phyloP scores from a whole-genome alignment of 2,888 invertebrate species.

The Digitonthophagus gazella region DNA sequence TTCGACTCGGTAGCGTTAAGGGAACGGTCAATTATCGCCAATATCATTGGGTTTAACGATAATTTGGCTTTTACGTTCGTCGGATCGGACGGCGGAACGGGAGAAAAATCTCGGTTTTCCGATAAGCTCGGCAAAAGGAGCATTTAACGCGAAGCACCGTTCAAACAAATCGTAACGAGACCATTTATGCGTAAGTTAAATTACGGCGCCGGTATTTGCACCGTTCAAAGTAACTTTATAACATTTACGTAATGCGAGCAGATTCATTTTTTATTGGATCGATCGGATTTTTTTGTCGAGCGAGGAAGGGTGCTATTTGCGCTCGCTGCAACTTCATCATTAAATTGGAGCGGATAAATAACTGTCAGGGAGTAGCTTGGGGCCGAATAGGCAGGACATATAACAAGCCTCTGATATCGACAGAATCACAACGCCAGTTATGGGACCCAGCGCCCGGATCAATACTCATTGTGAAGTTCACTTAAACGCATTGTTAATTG shows the following conservation, averaged over 20 bases:
- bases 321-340: conserved; percentile 5
- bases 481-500: conserved; percentile 31
- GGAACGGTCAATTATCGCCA: background rate
- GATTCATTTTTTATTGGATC: background rate
- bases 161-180: background rate
- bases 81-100: background rate
- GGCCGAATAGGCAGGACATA: conserved; percentile 8
- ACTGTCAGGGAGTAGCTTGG: conserved; percentile 28
- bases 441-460: conserved; percentile 42
- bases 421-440: conserved; percentile 48
- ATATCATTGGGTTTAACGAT: background rate
- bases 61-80: background rate
- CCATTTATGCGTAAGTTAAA: background rate
- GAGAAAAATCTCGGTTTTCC: background rate
- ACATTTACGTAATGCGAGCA: background rate
- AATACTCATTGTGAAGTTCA: conserved; percentile 45
- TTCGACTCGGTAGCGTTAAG: background rate
- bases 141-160: background rate
- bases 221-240: background rate
- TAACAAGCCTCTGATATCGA: conserved; percentile 41
- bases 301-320: background rate
- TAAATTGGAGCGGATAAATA: conserved; percentile 27
- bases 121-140: background rate
- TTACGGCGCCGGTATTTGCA: background rate
- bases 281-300: background rate